Percentiles rank a stretch among this genome's conserved stretches.
These are phyloP conservation scores for Tyrannus savana DNA, from an alignment of 2,113 vertebrate species.

Conservation along the genomic window DNA sequence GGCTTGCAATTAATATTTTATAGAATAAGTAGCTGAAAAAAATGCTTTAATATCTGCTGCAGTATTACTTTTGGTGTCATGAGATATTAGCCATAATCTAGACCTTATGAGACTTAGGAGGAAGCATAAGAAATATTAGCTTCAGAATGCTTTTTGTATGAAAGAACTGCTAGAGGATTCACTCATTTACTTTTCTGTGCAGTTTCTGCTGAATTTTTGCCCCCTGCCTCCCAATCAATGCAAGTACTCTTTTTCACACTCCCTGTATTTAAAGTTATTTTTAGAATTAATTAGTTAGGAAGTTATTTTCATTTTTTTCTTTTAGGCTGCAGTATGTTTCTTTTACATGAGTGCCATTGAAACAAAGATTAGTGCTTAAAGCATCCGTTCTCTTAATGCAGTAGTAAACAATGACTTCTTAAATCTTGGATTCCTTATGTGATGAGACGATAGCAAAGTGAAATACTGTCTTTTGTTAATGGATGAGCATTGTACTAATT, in stretches of 20 bases:
- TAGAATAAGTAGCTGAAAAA: constrained; percentile 85
- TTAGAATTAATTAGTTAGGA: constrained; percentile 7
- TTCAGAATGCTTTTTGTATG: constrained; percentile 73
- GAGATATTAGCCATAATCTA: constrained; percentile 80
- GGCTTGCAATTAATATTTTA: constrained; percentile 88
- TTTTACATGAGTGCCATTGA: background rate
- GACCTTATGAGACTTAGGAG: constrained; percentile 73
- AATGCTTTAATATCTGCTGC: constrained; percentile 81
- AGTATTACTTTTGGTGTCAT: constrained; percentile 79
- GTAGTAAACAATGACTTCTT: background rate
- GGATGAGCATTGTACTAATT: background rate
- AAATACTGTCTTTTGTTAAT: background rate
- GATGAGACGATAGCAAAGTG: background rate
- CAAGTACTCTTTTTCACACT: background rate
- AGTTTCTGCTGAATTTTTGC: constrained; percentile 29
- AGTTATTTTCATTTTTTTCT: background rate
- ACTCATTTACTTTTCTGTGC: constrained; percentile 17
- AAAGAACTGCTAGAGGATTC: constrained; percentile 61
- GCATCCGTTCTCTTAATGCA: background rate
- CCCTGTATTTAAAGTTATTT: background rate
- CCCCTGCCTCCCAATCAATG: background rate
- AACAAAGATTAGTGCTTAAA: background rate
- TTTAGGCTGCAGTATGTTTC: background rate
- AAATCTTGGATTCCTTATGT: background rate
- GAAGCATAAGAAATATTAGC: constrained; percentile 78